Percentiles rank a stretch among this genome's conserved stretches.
These are phyloP conservation scores for Mya arenaria DNA, from an alignment of 1,140 invertebrate species.

Conservation along the genomic window DNA sequence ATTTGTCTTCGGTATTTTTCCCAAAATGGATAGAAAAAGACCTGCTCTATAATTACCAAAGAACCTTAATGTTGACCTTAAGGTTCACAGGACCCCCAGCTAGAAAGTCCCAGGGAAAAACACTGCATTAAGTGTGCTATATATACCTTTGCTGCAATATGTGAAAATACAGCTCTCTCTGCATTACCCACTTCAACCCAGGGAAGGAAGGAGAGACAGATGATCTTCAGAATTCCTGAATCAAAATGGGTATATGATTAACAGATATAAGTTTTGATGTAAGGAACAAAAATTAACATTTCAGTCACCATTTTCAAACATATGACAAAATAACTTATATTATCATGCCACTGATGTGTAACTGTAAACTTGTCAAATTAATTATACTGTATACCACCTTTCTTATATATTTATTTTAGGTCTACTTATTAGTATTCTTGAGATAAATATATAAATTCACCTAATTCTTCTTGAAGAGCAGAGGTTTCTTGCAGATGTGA, in stretches of 20 bases:
- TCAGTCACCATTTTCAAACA: not conserved
- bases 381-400: not conserved
- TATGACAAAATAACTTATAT: not conserved
- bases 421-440: not conserved
- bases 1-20: no score
- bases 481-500: slow-evolving; percentile 31
- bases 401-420: not conserved
- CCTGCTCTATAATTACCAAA: not conserved
- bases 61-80: no score
- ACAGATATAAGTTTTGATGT: not conserved
- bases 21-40: no score
- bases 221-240: slow-evolving; percentile 55
- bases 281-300: not conserved
- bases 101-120: no score
- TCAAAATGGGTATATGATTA: not conserved
- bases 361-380: not conserved
- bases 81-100: no score
- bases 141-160: slow-evolving; percentile 34
- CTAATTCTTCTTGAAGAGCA: slow-evolving; percentile 40
- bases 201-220: slow-evolving; percentile 50
- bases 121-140: no score
- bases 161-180: slow-evolving; percentile 27
- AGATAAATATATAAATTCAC: not conserved
- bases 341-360: not conserved
- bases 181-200: slow-evolving; percentile 19